These are phyloP conservation scores for Rhadinocentrus ornatus DNA, from an alignment of 2,797 vertebrate genomes.

Conservation along the genomic window DNA sequence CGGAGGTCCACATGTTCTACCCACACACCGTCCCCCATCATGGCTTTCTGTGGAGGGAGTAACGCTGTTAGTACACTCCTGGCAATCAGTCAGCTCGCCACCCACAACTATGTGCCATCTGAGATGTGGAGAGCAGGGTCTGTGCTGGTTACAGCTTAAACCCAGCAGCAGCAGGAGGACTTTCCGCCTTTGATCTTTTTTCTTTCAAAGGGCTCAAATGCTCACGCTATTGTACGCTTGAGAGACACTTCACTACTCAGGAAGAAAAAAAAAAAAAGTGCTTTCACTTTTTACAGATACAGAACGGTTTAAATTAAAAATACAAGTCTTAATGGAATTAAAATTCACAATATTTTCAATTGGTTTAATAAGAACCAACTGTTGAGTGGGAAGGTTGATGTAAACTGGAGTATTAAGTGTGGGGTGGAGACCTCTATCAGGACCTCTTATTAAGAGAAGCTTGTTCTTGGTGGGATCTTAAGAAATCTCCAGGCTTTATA, in stretches of 20 bases:
- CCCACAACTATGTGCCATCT: conserved; percentile 81
- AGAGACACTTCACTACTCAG: conserved; percentile 71
- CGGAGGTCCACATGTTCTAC: conserved; percentile 47
- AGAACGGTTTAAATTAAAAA: conserved; percentile 58
- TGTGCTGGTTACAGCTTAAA: conserved; percentile 76
- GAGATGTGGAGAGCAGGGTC: conserved; percentile 74
- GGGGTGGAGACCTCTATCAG: conserved; percentile 80
- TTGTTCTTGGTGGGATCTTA: conserved; percentile 87
- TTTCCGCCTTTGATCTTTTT: conserved; percentile 81
- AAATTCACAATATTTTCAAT: conserved; percentile 55
- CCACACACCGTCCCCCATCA: conserved; percentile 66
- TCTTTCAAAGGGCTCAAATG: conserved; percentile 80
- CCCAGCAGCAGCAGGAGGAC: conserved; percentile 72
- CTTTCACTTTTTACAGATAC: conserved; percentile 65
- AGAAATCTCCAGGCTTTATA: conserved; percentile 95
- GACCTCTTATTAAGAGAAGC: conserved; percentile 82
- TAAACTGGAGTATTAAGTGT: conserved; percentile 74
- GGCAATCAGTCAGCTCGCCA: conserved; percentile 84
- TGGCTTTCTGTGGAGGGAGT: conserved; percentile 66
- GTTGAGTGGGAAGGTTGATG: conserved; percentile 56
- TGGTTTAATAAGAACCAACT: conserved; percentile 64
- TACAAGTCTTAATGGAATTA: conserved; percentile 50
- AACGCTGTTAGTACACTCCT: conserved; percentile 77
- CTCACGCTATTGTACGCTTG: conserved; percentile 78
- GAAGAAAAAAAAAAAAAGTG: conserved; percentile 53